Conservation (phyloP, 2,113 vertebrate genomes). For the Mus pahari region DNA sequence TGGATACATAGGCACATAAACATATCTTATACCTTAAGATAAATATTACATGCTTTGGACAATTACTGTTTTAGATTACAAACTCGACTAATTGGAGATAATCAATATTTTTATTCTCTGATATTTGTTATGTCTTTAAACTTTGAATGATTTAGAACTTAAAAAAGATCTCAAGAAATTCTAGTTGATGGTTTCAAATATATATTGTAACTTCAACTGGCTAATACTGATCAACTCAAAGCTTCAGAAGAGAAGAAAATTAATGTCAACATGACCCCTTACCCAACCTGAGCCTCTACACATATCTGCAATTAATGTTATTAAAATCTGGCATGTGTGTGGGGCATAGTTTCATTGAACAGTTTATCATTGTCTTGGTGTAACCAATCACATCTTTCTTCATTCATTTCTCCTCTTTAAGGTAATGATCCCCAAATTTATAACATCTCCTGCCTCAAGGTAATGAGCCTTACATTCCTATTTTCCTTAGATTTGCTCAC, state of each 20-base stretch:
- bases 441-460: constrained; percentile 55
- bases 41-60: background rate
- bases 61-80: background rate
- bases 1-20: background rate
- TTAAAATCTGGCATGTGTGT: background rate
- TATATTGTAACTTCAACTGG: background rate
- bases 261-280: background rate
- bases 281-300: background rate
- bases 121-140: background rate
- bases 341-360: background rate
- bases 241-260: background rate
- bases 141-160: background rate
- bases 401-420: constrained; percentile 22
- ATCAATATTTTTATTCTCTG: background rate
- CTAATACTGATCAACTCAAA: background rate
- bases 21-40: background rate
- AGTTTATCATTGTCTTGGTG: background rate
- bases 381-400: background rate
- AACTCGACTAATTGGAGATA: background rate
- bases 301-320: background rate
- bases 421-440: constrained; percentile 65
- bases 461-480: constrained; percentile 67
- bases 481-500: constrained; percentile 54
- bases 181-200: background rate
- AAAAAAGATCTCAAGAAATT: background rate